Evolutionary conservation across 1,140 invertebrate genomes (phyloP).

Genomic region (Caenorhabditis remanei): DNA sequence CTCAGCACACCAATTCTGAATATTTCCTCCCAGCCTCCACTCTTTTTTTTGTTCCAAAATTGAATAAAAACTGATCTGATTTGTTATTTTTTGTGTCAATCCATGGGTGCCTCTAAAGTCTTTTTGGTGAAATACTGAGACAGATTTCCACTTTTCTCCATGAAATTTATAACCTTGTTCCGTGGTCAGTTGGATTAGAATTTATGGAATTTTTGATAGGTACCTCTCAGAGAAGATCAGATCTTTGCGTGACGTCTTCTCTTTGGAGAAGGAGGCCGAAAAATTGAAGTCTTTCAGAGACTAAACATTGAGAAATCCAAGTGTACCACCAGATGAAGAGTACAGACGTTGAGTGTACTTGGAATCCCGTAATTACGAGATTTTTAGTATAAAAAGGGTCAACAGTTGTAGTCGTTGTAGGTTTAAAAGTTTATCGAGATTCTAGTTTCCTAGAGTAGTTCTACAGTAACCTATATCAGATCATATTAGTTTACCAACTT

Average conservation of each 20-base stretch:
- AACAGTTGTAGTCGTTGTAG: neutral
- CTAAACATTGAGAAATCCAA: neutral
- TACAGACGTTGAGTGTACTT: neutral
- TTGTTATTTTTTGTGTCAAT: neutral
- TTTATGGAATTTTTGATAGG: neutral
- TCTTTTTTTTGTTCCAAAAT: constrained; percentile 17
- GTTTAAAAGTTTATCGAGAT: neutral
- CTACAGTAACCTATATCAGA: too few relatives aligned
- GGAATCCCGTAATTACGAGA: neutral
- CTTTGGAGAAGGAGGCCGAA: neutral
- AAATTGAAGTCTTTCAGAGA: neutral
- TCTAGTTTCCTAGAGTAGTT: too few relatives aligned
- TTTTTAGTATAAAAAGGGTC: neutral
- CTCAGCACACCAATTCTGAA: neutral
- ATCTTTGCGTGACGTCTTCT: neutral
- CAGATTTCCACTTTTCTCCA: neutral
- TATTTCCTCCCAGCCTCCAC: neutral
- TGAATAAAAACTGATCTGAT: constrained; percentile 31
- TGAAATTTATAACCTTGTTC: neutral
- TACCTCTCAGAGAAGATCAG: neutral
- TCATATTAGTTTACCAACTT: too few relatives aligned
- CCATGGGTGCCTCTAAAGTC: neutral
- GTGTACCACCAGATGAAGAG: neutral
- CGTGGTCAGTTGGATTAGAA: neutral
- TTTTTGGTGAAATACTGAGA: too few relatives aligned